A percentile compares a stretch with the other conserved stretches of the same genome.
phyloP scores from a whole-genome alignment of 1,140 invertebrate genomes.

The Melanaphis sacchari region DNA sequence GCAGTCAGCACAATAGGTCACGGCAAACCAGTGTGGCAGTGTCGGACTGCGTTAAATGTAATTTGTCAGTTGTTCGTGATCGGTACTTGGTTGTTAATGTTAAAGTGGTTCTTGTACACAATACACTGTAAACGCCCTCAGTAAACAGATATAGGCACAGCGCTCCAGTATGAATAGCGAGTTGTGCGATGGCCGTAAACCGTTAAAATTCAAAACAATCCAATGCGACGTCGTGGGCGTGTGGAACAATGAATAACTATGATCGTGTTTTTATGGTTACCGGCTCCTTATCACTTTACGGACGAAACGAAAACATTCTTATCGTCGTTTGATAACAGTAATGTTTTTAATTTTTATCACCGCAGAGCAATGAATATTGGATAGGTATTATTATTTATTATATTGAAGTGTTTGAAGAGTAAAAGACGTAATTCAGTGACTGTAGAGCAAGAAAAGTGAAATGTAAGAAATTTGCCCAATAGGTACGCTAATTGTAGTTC shows the following conservation, averaged over 20 bases:
- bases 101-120: no score
- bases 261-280: not conserved
- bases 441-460: not conserved
- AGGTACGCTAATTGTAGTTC: not conserved
- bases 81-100: no score
- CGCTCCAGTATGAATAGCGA: no score
- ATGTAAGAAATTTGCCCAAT: not conserved
- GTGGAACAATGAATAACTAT: not conserved
- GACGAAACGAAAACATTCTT: not conserved
- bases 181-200: not conserved
- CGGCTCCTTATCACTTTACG: not conserved
- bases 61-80: no score
- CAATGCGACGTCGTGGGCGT: not conserved
- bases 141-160: not conserved
- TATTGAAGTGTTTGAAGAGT: no score
- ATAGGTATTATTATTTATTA: no score
- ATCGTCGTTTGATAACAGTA: not conserved
- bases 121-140: no score
- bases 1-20: not conserved
- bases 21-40: not conserved
- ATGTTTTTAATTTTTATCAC: not conserved
- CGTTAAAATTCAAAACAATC: slow-evolving; percentile 49
- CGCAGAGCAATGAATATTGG: not conserved
- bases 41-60: not conserved
- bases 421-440: not conserved